Evolutionary conservation across 2,888 invertebrate species (phyloP), one percentile per base, ranked within the genome.

Genomic region (Eupithecia insigniata): DNA sequence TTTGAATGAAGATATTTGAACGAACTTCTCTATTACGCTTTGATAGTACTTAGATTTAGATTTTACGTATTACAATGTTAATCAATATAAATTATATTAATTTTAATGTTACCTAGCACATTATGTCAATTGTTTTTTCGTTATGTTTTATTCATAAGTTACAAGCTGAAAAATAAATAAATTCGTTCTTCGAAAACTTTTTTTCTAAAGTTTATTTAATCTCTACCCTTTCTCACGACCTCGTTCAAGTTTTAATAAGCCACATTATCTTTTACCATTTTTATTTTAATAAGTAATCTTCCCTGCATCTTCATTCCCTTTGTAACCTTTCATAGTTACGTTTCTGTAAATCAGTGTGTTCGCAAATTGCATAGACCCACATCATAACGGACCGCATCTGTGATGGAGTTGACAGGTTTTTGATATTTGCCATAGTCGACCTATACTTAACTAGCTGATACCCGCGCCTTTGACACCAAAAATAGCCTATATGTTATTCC

Each of bases 321-420:
- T 26, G 26, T 28, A 58, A 16, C 30, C 26, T 28, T 60, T 28
- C 30, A 60, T 18, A 60, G 60, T 18, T 30, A 8, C 16, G 60
- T 60, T 32, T 61, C 61, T 61, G 30, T 61, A n/a, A 61, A 32
- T 32, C 61, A 32, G 32, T 61, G 34, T n/a, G 61, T 32, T 66
- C 71, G 76, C 78, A 80, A 79, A 80, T 80, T 78, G 76, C 75
- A 74, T 65, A 72, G 74, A 79, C 74, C 76, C 73, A 74, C 78
- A 78, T 76, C 80, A 79, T 80, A 79, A 79, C 79, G 79, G 78
- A 69, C 65, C 65, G 73, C 66, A 60, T 60, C 66, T 64, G 71
- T 70, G 72, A 74, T 78, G 67, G 70, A 73, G 71, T 73, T 73
- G 70, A 77, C 74, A 71, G 71, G 77, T 74, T 74, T 71, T 66